Evolutionary conservation across 2,113 vertebrate genomes (phyloP).

Genomic region (Gavialis gangeticus): DNA sequence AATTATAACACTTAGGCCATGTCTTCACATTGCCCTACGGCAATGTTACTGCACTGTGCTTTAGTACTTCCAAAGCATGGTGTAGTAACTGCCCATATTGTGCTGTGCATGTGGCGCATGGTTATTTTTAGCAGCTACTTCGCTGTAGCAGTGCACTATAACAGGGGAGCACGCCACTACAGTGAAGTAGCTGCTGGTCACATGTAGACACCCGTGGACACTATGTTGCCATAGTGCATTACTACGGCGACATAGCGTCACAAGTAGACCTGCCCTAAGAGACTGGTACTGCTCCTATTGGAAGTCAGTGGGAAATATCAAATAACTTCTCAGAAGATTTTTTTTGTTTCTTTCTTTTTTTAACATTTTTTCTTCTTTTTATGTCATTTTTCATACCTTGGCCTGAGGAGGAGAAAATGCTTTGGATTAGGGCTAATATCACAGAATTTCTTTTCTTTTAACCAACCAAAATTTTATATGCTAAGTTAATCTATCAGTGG

Average conservation of each 20-base stretch:
- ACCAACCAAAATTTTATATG: not conserved
- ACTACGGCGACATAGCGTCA: no score
- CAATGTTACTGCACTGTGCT: no score
- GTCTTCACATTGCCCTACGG: no score
- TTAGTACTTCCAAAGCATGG: no score
- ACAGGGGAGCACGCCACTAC: no score
- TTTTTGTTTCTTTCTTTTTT: not conserved
- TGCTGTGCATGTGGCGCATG: no score
- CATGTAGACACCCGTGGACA: no score
- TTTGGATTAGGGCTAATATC: rapidly evolving
- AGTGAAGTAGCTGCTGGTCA: no score
- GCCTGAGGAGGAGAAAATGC: not conserved
- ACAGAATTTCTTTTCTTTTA: not conserved
- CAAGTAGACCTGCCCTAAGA: not conserved
- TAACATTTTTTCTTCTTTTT: not conserved
- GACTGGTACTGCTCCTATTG: not conserved
- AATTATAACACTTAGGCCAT: not conserved
- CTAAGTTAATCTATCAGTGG: not conserved
- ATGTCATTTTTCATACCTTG: not conserved
- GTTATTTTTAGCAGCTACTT: no score
- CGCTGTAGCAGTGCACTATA: no score
- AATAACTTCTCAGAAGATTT: not conserved
- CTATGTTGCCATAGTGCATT: no score
- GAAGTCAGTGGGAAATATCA: not conserved
- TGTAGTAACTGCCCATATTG: no score